Evolutionary conservation across 2,888 invertebrate species (phyloP), one percentile per base, ranked within the genome.

Genomic region (Byasa hedistus): DNA sequence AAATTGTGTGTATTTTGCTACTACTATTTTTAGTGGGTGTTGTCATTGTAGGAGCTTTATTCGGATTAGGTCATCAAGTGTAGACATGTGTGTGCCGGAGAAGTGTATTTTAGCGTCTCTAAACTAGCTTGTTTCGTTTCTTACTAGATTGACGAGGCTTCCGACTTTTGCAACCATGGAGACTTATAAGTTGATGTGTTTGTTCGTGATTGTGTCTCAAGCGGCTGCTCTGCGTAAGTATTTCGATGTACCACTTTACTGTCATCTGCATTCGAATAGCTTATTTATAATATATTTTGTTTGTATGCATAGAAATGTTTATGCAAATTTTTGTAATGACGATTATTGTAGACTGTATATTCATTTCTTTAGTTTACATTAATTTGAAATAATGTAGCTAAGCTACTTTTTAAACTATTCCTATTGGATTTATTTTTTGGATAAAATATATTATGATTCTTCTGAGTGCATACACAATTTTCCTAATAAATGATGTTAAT

Each of bases 11-110:
- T 83, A 80, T 82, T 82, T 84, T 78, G 73, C 89, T 93, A 86
- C 80, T 92, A 80, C 94, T 94, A 83, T 94, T 94, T 90, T 92
- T 91, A 87, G 92, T 93, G 84, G 93, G 91, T 92, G 92, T 92
- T 92, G 92, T 92, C 92, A 91, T 89, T 88, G 84, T 84, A 80
- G 80, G 76, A 84, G 87, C 85, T 85, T 76, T 83, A 86, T 80
- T 87, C 83, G 86, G 89, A 90, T 91, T 91, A 91, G 91, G 89
- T 91, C 91, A 91, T 91, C 90, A 79, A 84, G 84, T 86, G 87
- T 84, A 84, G 83, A 87, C 91, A 89, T 89, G 89, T 89, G 90
- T 48, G 7, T 90, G 83, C 85, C 84, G 85, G 83, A 79, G 80
- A 85, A 84, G 84, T 83, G 85, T 87, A 84, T 80, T 83, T 79